phyloP scores from a whole-genome alignment of 2,888 invertebrate species.

The Masnerella sp. region DNA sequence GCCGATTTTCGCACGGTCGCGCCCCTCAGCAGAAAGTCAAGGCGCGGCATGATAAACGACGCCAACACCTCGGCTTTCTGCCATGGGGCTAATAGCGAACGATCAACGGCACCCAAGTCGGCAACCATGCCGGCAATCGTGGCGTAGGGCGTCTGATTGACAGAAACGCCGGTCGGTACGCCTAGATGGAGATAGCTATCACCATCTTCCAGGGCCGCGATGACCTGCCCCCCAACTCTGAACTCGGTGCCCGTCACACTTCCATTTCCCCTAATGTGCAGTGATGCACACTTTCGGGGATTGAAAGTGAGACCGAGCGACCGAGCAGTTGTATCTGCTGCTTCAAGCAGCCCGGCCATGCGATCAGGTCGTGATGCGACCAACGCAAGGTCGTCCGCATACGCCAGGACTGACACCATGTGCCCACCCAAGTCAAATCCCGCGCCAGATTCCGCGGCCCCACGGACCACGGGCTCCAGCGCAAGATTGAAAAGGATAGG shows the following conservation, averaged over 20 bases:
- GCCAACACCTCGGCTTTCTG: conserved; percentile 56
- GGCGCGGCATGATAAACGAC: conserved; percentile 61
- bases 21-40: conserved; percentile 67
- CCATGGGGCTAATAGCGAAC: conserved; percentile 60
- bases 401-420: conserved; percentile 31
- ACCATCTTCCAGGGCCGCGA: background rate
- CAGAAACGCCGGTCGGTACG: conserved; percentile 39
- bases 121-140: conserved; percentile 28
- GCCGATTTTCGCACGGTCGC: conserved; percentile 61
- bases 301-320: conserved; percentile 66
- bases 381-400: conserved; percentile 56
- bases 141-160: conserved; percentile 52
- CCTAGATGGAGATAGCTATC: conserved; percentile 41
- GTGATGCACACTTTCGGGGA: conserved; percentile 65
- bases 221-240: background rate
- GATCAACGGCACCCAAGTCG: conserved; percentile 27
- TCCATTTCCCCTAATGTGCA: conserved; percentile 60
- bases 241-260: conserved; percentile 5
- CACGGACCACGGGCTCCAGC: conserved; percentile 63
- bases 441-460: background rate
- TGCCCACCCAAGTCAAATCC: conserved; percentile 37
- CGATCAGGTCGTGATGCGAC: conserved; percentile 40
- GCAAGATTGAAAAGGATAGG: conserved; percentile 42
- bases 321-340: conserved; percentile 33
- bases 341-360: conserved; percentile 49